Conservation (phyloP, 2,888 invertebrate species). For the Plebejus anna region DNA sequence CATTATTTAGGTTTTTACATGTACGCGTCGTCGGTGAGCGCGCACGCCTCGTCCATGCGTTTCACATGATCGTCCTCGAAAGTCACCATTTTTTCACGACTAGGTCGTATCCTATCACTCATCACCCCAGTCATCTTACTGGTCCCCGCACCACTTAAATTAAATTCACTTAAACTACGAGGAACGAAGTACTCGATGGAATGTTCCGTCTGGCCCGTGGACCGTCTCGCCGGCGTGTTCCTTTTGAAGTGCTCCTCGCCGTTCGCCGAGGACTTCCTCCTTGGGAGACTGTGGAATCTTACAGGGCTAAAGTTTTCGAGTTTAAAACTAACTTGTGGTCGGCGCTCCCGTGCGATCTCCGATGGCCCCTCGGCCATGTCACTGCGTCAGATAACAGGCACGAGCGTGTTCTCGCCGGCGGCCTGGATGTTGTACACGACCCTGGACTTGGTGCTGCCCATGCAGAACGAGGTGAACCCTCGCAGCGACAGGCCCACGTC, state of each 20-base stretch:
- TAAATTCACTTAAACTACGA: slow-evolving; percentile 90
- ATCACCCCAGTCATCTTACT: slow-evolving; percentile 45
- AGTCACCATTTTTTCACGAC: slow-evolving; percentile 44
- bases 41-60: slow-evolving; percentile 51
- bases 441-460: slow-evolving; percentile 51
- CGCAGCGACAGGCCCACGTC: slow-evolving; percentile 75
- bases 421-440: slow-evolving; percentile 69
- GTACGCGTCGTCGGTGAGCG: slow-evolving; percentile 85
- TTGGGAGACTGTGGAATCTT: slow-evolving; percentile 80
- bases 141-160: slow-evolving; percentile 82
- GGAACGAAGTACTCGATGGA: slow-evolving; percentile 91
- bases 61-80: slow-evolving; percentile 43
- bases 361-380: slow-evolving; percentile 59
- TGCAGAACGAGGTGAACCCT: slow-evolving; percentile 48
- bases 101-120: slow-evolving; percentile 38
- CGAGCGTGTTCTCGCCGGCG: slow-evolving; percentile 72
- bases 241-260: slow-evolving; percentile 80
- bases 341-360: slow-evolving; percentile 51
- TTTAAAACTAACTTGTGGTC: slow-evolving; percentile 60
- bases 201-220: slow-evolving; percentile 79
- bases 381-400: slow-evolving; percentile 79
- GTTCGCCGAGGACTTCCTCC: slow-evolving; percentile 61
- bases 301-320: slow-evolving; percentile 65
- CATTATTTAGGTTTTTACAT: slow-evolving; percentile 81
- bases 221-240: slow-evolving; percentile 82